Evolutionary conservation across 1,140 invertebrate genomes (phyloP).

Genomic region (Harpegnathos saltator): DNA sequence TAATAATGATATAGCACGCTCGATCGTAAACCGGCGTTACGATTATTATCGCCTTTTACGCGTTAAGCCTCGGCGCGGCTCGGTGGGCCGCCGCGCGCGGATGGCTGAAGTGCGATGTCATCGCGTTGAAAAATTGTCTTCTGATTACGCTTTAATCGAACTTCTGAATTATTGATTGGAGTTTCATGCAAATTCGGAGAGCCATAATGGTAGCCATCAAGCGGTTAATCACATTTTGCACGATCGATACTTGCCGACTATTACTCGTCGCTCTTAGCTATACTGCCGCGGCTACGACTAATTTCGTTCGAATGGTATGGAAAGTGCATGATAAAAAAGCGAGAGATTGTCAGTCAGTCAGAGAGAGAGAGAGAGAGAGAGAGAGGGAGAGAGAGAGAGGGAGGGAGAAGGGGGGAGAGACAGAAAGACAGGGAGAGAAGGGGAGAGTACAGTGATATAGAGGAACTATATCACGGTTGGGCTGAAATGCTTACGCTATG

Average conservation of each 20-base stretch:
- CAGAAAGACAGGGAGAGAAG: no score
- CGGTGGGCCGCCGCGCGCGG: not conserved
- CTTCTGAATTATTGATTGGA: conserved; percentile 61
- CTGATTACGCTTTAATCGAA: conserved; percentile 61
- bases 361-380: no score
- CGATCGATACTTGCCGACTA: conserved; percentile 58
- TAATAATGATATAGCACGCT: conserved; percentile 27
- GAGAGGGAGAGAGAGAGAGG: no score
- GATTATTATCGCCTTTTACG: conserved; percentile 39
- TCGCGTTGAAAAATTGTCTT: conserved; percentile 56
- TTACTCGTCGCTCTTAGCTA: conserved; percentile 38
- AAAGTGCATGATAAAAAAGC: conserved; percentile 18
- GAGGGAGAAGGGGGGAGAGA: no score
- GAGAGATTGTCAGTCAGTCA: no score
- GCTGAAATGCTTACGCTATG: not conserved
- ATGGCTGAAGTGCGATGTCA: conserved; percentile 39
- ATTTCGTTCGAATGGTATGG: conserved; percentile 10
- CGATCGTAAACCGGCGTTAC: conserved; percentile 37
- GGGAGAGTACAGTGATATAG: no score
- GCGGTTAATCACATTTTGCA: conserved; percentile 57
- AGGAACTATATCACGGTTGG: no score
- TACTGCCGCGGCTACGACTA: conserved; percentile 33
- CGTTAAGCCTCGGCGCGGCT: conserved; percentile 16
- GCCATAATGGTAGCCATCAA: conserved; percentile 59
- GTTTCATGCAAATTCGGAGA: conserved; percentile 59